These are phyloP conservation scores for Monochamus alternatus DNA, from an alignment of 2,888 invertebrate genomes.

Conservation along the genomic window DNA sequence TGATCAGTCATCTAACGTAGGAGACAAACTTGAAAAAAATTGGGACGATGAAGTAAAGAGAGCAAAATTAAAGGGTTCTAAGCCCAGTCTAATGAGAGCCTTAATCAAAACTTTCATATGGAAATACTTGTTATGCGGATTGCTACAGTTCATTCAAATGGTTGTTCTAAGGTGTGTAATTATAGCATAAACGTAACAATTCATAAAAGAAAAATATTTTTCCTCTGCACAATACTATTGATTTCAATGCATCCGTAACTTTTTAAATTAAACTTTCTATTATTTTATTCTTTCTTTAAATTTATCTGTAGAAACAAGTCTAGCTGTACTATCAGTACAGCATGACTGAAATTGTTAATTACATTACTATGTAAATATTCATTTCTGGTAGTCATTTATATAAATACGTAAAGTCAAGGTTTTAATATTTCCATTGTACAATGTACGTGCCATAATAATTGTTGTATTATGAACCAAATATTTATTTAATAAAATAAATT, in stretches of 20 bases:
- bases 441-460: no score
- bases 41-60: conserved; percentile 62
- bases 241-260: no score
- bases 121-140: conserved; percentile 52
- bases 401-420: background rate
- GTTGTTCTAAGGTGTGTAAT: conserved; percentile 52
- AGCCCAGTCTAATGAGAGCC: conserved; percentile 54
- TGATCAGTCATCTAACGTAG: conserved; percentile 78
- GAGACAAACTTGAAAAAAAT: conserved; percentile 76
- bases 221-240: no score
- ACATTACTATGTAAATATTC: background rate
- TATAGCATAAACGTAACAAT: no score
- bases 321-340: no score
- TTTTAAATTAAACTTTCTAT: no score
- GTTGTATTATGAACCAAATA: no score
- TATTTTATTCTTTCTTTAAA: no score
- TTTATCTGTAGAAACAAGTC: no score
- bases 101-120: conserved; percentile 51
- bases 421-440: background rate
- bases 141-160: conserved; percentile 49
- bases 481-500: background rate
- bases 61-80: conserved; percentile 45
- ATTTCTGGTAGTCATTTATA: background rate
- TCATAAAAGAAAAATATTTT: no score
- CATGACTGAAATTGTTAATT: conserved; percentile 9